These are phyloP conservation scores for Phrynosoma platyrhinos DNA, from an alignment of 2,113 vertebrate genomes.

Conservation along the genomic window DNA sequence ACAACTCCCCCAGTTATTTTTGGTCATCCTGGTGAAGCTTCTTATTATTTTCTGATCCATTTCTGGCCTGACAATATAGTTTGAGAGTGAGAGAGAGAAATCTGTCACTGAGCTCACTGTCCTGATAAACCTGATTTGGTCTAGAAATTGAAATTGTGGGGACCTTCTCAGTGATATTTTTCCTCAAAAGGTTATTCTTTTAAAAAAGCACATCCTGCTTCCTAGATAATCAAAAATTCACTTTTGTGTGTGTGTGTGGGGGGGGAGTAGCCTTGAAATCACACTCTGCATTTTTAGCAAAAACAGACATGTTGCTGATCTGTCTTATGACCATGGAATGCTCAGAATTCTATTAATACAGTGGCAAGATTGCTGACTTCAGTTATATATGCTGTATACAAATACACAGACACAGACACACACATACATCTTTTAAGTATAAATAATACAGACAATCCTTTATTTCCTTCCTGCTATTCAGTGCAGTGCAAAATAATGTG, in stretches of 20 bases:
- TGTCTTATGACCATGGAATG: slow-evolving; percentile 77
- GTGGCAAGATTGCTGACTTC: slow-evolving; percentile 59
- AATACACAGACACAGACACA: slow-evolving; percentile 37
- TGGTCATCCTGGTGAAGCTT: too few species aligned
- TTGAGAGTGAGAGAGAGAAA: background rate
- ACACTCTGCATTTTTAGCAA: slow-evolving; percentile 73
- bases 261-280: slow-evolving; percentile 45
- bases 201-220: background rate
- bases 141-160: background rate
- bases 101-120: background rate
- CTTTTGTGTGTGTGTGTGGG: too few species aligned
- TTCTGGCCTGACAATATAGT: too few species aligned
- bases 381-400: slow-evolving; percentile 33
- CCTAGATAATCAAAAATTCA: background rate
- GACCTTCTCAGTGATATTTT: background rate
- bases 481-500: slow-evolving; percentile 58
- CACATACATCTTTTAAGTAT: slow-evolving; percentile 51
- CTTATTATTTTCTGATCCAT: too few species aligned
- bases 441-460: slow-evolving; percentile 20
- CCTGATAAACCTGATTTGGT: background rate
- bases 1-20: too few species aligned
- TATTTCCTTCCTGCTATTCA: slow-evolving; percentile 62
- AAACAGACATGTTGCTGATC: slow-evolving; percentile 55
- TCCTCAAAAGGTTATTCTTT: background rate
- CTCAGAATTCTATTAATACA: slow-evolving; percentile 77